Evolutionary conservation across 2,888 invertebrate species (phyloP), one percentile per base, ranked within the genome.

Genomic region (Poecilobothrus nobilitatus): DNA sequence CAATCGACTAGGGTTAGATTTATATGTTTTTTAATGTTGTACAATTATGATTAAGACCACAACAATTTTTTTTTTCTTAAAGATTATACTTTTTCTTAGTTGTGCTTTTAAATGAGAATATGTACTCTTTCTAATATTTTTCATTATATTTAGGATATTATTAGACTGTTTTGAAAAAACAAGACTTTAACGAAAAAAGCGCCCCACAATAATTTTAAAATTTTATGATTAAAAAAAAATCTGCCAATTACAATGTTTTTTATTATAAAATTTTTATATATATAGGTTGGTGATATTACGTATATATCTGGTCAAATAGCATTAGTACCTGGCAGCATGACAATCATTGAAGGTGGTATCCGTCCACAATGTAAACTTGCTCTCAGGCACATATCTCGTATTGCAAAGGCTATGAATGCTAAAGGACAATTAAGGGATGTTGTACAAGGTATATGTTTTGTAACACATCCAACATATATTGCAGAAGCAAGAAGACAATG

Each of bases 221-320:
- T 7, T 37, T 37, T 3, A 7, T 37, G 7, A 27, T 5, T 37
- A 37, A 37, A 37, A 10, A 37, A 37, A 37, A 37, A 37, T 27
- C 5, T 27, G n/a, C n/a, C n/a, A n/a, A n/a, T 37, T 37, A 37
- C 8, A 37, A 10, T 37, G 8, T 37, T 37, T 37, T 37, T 18
- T 64, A n/a, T 10, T 22, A 18, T 12, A 65, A 10, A 1, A 27
- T 27, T n/a, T n/a, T 61, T 12, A 44, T 66, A 9, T 2, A 33
- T 22, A 18, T 68, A 92, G 92, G 85, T 94, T 66, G 91, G 91
- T 69, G 90, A 92, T 76, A 88, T 92, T 73, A 89, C 94, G 71
- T 89, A 91, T 77, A 89, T 95, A 67, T 94, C 96, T 74, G 96
- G 96, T 1, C 95, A 95, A 84, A 95, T 97, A 74, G 94, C 92